Percentiles rank a stretch among this genome's conserved stretches.
These are phyloP conservation scores for Homalodisca vitripennis DNA, from an alignment of 1,140 invertebrate genomes.

Conservation along the genomic window DNA sequence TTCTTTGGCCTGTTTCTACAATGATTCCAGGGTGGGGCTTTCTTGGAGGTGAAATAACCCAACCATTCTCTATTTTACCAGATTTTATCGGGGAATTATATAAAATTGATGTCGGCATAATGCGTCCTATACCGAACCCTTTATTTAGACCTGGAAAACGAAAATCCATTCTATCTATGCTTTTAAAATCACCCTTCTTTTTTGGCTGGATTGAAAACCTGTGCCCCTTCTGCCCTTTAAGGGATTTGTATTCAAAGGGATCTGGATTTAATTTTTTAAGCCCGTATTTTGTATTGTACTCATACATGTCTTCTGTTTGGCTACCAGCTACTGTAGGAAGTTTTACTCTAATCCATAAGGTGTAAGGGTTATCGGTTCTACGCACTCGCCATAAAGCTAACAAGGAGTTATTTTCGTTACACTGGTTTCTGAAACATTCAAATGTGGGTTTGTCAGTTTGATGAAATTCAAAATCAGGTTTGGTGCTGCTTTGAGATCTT, in stretches of 20 bases:
- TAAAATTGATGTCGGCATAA: neutral
- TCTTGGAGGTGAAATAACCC: neutral
- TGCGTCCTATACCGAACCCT: neutral
- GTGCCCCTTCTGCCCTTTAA: neutral
- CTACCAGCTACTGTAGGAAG: constrained; percentile 22
- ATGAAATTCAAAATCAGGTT: constrained; percentile 33
- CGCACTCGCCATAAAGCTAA: constrained; percentile 37
- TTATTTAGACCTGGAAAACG: neutral
- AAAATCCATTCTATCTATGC: neutral
- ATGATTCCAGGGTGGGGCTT: neutral
- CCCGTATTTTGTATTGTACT: constrained; percentile 34
- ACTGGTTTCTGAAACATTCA: constrained; percentile 23
- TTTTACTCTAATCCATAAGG: constrained; percentile 33
- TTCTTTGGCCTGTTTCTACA: neutral
- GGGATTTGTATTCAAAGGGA: neutral
- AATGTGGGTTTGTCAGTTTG: constrained; percentile 28
- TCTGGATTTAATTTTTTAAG: constrained; percentile 32
- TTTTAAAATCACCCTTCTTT: neutral
- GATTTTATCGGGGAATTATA: neutral
- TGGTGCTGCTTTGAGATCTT: neutral
- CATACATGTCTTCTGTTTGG: constrained; percentile 36
- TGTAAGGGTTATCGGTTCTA: constrained; percentile 30
- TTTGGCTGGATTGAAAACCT: neutral
- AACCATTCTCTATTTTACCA: neutral
- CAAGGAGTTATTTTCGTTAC: constrained; percentile 21